Conservation (phyloP, 2,113 vertebrate species). For the Ophthalmolycus amberensis region DNA sequence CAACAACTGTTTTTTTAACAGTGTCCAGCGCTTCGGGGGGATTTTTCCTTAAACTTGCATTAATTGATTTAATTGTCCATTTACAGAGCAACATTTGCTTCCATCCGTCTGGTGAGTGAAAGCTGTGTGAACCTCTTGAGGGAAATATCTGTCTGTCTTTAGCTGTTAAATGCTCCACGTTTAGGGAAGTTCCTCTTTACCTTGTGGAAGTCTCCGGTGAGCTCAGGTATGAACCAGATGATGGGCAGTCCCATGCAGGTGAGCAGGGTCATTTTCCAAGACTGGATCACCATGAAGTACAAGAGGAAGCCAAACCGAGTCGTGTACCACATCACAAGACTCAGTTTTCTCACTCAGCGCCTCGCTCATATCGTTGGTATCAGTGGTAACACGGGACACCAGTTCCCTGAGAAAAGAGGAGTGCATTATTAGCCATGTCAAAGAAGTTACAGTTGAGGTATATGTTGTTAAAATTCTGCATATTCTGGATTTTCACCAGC, state of each 20-base stretch:
- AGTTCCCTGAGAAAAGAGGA: conserved; percentile 77
- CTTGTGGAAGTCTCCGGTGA: conserved; percentile 81
- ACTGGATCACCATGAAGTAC: conserved; percentile 83
- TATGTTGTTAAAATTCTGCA: neutral
- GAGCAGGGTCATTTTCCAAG: conserved; percentile 81
- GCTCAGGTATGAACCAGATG: conserved; percentile 82
- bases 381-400: conserved; percentile 85
- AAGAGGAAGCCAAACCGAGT: conserved; percentile 79
- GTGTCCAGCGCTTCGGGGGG: too few relatives aligned
- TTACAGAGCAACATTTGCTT: too few relatives aligned
- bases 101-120: too few relatives aligned
- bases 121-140: too few relatives aligned
- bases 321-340: conserved; percentile 85
- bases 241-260: conserved; percentile 83
- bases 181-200: conserved; percentile 48
- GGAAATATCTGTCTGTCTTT: too few relatives aligned
- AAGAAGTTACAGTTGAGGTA: neutral
- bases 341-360: conserved; percentile 82
- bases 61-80: too few relatives aligned
- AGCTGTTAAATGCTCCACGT: too few relatives aligned
- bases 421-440: neutral
- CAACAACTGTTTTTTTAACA: neutral
- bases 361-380: conserved; percentile 85
- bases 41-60: neutral
- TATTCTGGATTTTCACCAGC: neutral